Percentiles rank a stretch among this genome's conserved stretches.
Evolutionary conservation across 2,888 invertebrate species (phyloP).

Genomic region (Drosophila formosana): DNA sequence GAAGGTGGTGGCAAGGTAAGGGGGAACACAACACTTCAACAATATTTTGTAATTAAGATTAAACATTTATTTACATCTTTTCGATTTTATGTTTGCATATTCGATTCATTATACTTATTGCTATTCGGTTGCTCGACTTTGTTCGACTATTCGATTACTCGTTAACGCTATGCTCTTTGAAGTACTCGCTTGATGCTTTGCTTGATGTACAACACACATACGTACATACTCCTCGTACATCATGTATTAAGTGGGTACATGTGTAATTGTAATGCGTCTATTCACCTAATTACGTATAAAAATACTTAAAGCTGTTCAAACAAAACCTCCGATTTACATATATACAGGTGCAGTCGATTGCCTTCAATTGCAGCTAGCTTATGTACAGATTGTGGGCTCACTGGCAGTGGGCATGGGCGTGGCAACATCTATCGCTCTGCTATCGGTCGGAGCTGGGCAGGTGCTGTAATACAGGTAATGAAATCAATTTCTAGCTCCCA

Average conservation of each 20-base stretch:
- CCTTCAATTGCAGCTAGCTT: constrained; percentile 5
- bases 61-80: constrained; percentile 72
- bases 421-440: not conserved
- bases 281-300: constrained; percentile 76
- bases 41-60: constrained; percentile 61
- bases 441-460: constrained; percentile 4
- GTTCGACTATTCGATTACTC: constrained; percentile 40
- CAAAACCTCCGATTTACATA: constrained; percentile 69
- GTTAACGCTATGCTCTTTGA: constrained; percentile 26
- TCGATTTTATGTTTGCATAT: constrained; percentile 57
- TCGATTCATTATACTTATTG: constrained; percentile 55
- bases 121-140: constrained; percentile 40
- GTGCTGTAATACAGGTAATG: constrained; percentile 36
- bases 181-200: constrained; percentile 6
- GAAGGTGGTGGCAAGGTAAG: not conserved
- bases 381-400: constrained; percentile 17
- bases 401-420: constrained; percentile 29
- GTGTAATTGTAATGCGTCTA: constrained; percentile 32
- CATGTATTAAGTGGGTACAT: not conserved
- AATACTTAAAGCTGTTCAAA: constrained; percentile 76
- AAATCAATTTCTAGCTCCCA: constrained; percentile 49
- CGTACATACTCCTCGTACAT: not conserved
- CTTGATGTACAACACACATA: not conserved
- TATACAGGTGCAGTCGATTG: constrained; percentile 58
- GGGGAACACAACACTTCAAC: constrained; percentile 25